Percentiles rank a stretch among this genome's conserved stretches.
Evolutionary conservation across 2,888 invertebrate species (phyloP).

Genomic region (Asteroscopus sphinx): DNA sequence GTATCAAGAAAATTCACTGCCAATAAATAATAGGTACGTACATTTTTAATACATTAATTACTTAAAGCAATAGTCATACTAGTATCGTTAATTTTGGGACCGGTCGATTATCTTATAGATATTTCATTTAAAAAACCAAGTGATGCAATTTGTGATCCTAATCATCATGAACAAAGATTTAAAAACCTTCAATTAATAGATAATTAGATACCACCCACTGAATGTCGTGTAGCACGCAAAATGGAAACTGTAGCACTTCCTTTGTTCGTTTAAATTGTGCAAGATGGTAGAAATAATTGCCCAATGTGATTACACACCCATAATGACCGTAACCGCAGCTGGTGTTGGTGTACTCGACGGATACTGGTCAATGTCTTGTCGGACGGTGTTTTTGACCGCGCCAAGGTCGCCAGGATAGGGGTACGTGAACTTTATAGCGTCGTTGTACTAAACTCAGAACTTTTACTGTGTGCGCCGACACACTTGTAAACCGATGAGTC

Average conservation of each 20-base stretch:
- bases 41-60: slow-evolving; percentile 5
- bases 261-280: slow-evolving; percentile 83
- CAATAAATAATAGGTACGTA: slow-evolving; percentile 33
- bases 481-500: slow-evolving; percentile 13
- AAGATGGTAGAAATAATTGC: slow-evolving; percentile 81
- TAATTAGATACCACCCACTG: slow-evolving; percentile 72
- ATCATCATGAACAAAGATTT: slow-evolving; percentile 31
- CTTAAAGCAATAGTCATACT: neutral
- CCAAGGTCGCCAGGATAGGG: slow-evolving; percentile 83
- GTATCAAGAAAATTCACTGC: slow-evolving; percentile 66
- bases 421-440: slow-evolving; percentile 77
- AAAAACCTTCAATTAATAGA: slow-evolving; percentile 54
- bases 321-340: slow-evolving; percentile 75
- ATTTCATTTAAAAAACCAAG: no score
- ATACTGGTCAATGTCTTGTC: slow-evolving; percentile 82
- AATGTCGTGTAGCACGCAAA: slow-evolving; percentile 81
- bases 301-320: slow-evolving; percentile 77
- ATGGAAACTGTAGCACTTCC: slow-evolving; percentile 76
- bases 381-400: slow-evolving; percentile 81
- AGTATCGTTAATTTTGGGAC: no score
- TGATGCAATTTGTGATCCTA: neutral
- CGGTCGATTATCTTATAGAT: no score
- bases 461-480: slow-evolving; percentile 31
- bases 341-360: slow-evolving; percentile 66
- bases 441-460: slow-evolving; percentile 51